Evolutionary conservation across 1,140 invertebrate species (phyloP).

Genomic region (Solenopsis invicta): DNA sequence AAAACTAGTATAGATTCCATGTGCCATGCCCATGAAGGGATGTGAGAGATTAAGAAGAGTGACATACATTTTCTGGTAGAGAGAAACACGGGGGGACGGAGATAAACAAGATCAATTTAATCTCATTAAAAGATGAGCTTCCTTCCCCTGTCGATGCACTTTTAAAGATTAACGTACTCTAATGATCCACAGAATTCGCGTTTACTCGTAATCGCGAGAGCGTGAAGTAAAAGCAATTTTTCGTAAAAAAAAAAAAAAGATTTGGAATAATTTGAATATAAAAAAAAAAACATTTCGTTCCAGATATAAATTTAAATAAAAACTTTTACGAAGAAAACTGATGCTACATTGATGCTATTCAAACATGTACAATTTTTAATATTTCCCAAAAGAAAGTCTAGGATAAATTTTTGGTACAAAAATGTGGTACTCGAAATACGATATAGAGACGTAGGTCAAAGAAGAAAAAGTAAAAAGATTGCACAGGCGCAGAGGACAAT

Average conservation of each 20-base stretch:
- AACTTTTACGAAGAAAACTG: background rate
- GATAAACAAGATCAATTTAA: slow-evolving; percentile 43
- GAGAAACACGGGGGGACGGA: background rate
- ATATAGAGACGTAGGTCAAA: background rate
- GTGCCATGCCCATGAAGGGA: background rate
- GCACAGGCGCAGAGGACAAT: slow-evolving; percentile 45
- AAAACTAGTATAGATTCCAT: background rate
- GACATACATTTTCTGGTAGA: slow-evolving; percentile 27
- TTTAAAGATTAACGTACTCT: slow-evolving; percentile 59
- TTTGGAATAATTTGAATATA: background rate
- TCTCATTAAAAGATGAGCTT: slow-evolving; percentile 57
- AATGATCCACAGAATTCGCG: slow-evolving; percentile 64
- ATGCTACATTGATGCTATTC: background rate
- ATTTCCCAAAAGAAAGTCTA: background rate
- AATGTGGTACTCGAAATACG: background rate
- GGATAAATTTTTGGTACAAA: background rate
- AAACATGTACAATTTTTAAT: background rate
- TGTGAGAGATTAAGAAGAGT: slow-evolving; percentile 31
- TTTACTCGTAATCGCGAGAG: background rate
- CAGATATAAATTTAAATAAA: background rate
- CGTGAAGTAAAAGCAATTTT: background rate
- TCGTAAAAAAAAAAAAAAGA: background rate
- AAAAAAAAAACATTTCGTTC: background rate
- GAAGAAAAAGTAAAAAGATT: slow-evolving; percentile 22
- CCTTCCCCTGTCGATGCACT: slow-evolving; percentile 50